Conservation (phyloP, 2,888 invertebrate species). For the Zootermopsis nevadensis region DNA sequence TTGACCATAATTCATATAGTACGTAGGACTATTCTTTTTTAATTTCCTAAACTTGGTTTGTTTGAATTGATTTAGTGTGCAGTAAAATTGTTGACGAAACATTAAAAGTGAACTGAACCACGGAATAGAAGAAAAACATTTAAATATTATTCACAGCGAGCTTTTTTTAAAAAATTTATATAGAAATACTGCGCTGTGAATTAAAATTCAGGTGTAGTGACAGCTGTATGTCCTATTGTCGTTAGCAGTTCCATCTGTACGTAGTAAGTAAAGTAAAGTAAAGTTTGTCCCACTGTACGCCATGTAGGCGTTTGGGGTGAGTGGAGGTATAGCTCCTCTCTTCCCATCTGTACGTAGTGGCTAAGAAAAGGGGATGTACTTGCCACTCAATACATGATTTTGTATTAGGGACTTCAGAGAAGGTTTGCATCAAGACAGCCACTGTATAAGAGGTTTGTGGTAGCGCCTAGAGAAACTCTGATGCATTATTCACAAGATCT, state of each 20-base stretch:
- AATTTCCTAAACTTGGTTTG: neutral
- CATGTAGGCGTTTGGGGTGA: no score
- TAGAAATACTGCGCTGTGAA: neutral
- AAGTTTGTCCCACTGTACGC: neutral
- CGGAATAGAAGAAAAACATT: neutral
- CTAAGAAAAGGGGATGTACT: neutral
- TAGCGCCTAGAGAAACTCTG: conserved; percentile 38
- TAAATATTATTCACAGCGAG: neutral
- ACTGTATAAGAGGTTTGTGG: neutral
- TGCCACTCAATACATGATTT: conserved; percentile 12
- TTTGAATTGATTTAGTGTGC: neutral
- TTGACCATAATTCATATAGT: neutral
- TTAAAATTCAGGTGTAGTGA: conserved; percentile 3
- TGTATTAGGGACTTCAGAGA: neutral
- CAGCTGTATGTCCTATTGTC: neutral
- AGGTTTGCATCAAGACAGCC: conserved; percentile 8
- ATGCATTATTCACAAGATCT: conserved; percentile 44
- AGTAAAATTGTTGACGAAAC: neutral
- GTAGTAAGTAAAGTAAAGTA: no score
- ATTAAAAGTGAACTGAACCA: neutral
- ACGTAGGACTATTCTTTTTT: neutral
- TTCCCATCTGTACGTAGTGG: no score
- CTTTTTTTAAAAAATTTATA: neutral
- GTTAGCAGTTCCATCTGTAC: no score
- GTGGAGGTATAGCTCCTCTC: no score